Evolutionary conservation across 1,140 invertebrate genomes (phyloP).

Genomic region (Musca vetustissima): DNA sequence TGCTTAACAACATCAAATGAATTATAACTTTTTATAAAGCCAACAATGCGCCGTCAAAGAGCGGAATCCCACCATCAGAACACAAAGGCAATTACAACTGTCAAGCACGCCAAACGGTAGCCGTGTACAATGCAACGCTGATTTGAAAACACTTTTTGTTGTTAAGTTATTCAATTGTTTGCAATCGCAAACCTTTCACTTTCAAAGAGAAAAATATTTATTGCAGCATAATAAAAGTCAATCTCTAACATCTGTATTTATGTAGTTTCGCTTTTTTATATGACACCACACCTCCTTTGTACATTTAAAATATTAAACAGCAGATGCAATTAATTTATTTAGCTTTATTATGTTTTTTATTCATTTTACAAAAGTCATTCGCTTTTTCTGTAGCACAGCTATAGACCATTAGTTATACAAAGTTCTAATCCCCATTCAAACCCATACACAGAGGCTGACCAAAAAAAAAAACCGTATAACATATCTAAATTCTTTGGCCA

Average conservation of each 20-base stretch:
- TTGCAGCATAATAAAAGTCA: too few relatives aligned
- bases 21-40: background rate
- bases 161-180: too few relatives aligned
- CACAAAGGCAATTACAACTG: background rate
- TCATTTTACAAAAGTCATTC: too few relatives aligned
- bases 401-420: too few relatives aligned
- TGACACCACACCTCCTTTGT: background rate
- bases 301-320: background rate
- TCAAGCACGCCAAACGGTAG: background rate
- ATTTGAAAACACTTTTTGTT: too few relatives aligned
- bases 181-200: too few relatives aligned
- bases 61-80: background rate
- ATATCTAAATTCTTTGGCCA: too few relatives aligned
- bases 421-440: too few relatives aligned
- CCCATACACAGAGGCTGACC: too few relatives aligned
- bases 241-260: too few relatives aligned
- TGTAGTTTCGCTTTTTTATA: background rate
- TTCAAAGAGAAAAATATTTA: too few relatives aligned
- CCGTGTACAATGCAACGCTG: background rate
- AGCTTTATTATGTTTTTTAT: background rate
- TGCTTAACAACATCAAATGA: slow-evolving; percentile 1
- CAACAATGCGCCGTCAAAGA: background rate
- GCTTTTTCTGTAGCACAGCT: background rate
- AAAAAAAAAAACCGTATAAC: too few relatives aligned
- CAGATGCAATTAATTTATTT: slow-evolving; percentile 20